Conservation (phyloP, 2,113 vertebrate species). For the Seriola dumerili region DNA sequence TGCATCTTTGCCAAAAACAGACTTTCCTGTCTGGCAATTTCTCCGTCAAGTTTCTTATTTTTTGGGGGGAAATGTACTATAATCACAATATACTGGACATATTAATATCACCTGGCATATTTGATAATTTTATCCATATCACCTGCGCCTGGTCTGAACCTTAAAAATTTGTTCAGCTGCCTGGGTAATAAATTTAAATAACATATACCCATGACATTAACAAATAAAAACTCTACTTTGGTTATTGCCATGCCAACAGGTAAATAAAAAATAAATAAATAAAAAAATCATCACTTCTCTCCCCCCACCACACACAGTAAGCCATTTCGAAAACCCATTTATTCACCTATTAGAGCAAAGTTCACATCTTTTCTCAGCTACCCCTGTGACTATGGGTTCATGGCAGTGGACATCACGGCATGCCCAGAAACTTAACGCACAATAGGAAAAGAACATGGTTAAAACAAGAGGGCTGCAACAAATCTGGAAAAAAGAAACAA, state of each 20-base stretch:
- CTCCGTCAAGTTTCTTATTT: not conserved
- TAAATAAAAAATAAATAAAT: too few relatives aligned
- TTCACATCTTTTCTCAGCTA: conserved; percentile 41
- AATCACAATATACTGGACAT: not conserved
- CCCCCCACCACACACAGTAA: conserved; percentile 24
- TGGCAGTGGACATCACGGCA: conserved; percentile 29
- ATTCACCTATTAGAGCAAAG: conserved; percentile 56
- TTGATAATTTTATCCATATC: not conserved
- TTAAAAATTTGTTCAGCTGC: not conserved
- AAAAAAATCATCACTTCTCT: not conserved
- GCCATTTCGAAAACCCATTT: conserved; percentile 67
- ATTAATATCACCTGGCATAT: not conserved
- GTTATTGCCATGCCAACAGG: not conserved
- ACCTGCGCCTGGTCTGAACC: not conserved
- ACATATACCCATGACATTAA: not conserved
- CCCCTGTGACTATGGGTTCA: conserved; percentile 28
- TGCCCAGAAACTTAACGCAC: conserved; percentile 9
- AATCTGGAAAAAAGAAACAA: conserved; percentile 1
- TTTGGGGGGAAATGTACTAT: not conserved
- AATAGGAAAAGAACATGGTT: conserved; percentile 12
- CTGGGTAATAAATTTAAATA: not conserved
- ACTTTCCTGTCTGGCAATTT: not conserved
- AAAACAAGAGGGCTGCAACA: conserved; percentile 22
- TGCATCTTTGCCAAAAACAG: not conserved
- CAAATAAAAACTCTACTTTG: not conserved